Evolutionary conservation across 2,797 vertebrate genomes (phyloP).

Genomic region (Danionella dracula): DNA sequence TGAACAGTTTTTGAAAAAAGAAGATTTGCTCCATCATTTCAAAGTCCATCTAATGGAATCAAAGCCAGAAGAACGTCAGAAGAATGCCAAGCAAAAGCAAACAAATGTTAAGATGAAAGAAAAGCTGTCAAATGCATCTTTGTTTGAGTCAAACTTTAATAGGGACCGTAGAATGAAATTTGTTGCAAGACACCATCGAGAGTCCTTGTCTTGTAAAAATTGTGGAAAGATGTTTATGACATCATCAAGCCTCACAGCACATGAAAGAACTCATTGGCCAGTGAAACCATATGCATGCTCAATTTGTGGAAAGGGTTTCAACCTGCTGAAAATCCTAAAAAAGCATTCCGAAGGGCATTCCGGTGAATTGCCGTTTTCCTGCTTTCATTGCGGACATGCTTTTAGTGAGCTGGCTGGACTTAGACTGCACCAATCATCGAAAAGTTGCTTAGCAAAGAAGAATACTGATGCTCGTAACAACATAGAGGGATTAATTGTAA

Average conservation of each 20-base stretch:
- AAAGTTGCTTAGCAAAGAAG: slow-evolving; percentile 19
- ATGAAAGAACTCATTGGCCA: slow-evolving; percentile 48
- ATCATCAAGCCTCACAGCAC: slow-evolving; percentile 19
- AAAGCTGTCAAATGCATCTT: background rate
- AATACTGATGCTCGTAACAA: background rate
- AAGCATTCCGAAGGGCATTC: slow-evolving; percentile 43
- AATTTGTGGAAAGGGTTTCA: slow-evolving; percentile 47
- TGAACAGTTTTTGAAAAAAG: slow-evolving; percentile 34
- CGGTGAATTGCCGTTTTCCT: slow-evolving; percentile 42
- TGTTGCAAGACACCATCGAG: slow-evolving; percentile 14
- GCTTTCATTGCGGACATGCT: slow-evolving; percentile 34
- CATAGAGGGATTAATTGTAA: slow-evolving; percentile 38
- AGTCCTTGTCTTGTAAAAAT: slow-evolving; percentile 25
- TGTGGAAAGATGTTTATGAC: slow-evolving; percentile 43
- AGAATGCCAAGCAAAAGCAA: background rate
- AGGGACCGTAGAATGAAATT: slow-evolving; percentile 22
- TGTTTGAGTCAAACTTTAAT: background rate
- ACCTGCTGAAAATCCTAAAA: slow-evolving; percentile 31
- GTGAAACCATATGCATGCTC: slow-evolving; percentile 51
- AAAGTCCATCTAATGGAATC: slow-evolving; percentile 35
- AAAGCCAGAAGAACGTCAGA: background rate
- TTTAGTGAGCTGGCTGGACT: slow-evolving; percentile 34
- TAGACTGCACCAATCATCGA: slow-evolving; percentile 37
- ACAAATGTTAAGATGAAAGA: background rate
- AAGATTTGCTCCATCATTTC: slow-evolving; percentile 45